phyloP scores from a whole-genome alignment of 1,140 invertebrate genomes.

The Neoseiulus cucumeris region DNA sequence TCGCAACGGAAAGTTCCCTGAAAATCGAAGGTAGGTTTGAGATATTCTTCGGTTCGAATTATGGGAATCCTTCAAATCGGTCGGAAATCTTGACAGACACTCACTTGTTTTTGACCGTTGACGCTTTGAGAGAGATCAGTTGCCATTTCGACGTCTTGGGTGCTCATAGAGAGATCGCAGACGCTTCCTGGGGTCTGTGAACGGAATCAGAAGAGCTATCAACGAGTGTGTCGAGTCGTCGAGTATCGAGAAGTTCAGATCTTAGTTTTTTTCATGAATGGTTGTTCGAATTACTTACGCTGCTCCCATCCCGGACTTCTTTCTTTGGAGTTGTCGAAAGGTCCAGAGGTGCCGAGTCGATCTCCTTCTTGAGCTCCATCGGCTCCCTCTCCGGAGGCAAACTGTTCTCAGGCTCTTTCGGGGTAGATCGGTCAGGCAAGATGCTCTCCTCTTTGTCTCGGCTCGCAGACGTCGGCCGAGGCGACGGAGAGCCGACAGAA shows the following conservation, averaged over 20 bases:
- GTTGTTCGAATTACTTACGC: too few species aligned
- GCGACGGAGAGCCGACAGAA: slow-evolving; percentile 14
- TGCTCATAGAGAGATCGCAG: background rate
- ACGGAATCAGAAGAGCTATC: background rate
- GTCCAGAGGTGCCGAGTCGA: background rate
- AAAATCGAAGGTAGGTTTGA: too few species aligned
- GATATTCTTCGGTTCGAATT: too few species aligned
- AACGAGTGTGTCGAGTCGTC: background rate
- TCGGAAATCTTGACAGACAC: too few species aligned
- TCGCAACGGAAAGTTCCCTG: slow-evolving; percentile 37
- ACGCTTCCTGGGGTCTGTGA: background rate
- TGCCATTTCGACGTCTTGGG: background rate
- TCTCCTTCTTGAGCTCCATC: background rate
- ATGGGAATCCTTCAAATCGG: too few species aligned
- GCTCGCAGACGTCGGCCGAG: slow-evolving; percentile 5
- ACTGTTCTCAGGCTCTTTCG: background rate
- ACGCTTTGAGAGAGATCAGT: background rate
- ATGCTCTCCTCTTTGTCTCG: slow-evolving; percentile 12
- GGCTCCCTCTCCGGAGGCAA: background rate
- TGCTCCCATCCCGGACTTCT: background rate
- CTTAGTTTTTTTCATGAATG: too few species aligned
- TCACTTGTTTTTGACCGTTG: background rate
- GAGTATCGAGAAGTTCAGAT: background rate
- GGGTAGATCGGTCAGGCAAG: background rate
- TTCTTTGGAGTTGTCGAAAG: background rate